Evolutionary conservation across 2,113 vertebrate species (phyloP), one percentile per base, ranked within the genome.

Genomic region (Pristiophorus japonicus): DNA sequence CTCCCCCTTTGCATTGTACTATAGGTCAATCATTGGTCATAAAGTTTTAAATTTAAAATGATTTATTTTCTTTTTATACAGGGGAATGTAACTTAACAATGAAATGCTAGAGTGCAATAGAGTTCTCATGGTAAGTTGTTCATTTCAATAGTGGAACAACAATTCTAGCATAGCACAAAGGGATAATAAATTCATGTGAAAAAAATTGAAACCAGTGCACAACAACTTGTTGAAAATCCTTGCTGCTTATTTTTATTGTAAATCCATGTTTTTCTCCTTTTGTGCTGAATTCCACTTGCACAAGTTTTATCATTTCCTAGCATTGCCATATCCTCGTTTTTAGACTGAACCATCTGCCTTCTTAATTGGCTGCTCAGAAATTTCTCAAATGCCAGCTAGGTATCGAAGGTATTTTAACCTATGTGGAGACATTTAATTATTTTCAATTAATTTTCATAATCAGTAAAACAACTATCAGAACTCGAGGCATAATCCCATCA

Each of bases 21-120:
- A 8, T n/a, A 63, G 34, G 62, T 38, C 16, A 92, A 65, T 38
- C 6, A 38, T 16, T n/a, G 55, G 34, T 63, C 5, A 8, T n/a
- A n/a, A 34, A 18, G 59, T 92, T 63, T 62, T 92, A 92, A 92
- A 63, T 59, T 16, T 63, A 63, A 92, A 63, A 8, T 38, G 2
- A 92, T 10, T 81, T 81, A 14, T 65, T 92, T 92, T 92, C 34
- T 65, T 92, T 92, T 92, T 38, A 65, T 63, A 92, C 6, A 63
- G 59, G 2, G 55, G 30, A 42, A 63, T n/a, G 16, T 91, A 91
- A 85, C 84, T 85, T 47, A 85, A 81, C 38, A 81, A 90, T 55
- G 30, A 63, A 38, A 18, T 38, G 88, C 30, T 63, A 38, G 4
- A 92, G 63, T 63, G 16, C 88, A 38, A 65, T 92, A 45, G 88